Evolutionary conservation across 2,888 invertebrate species (phyloP), one percentile per base, ranked within the genome.

Genomic region (Ypsolopha scabrella): DNA sequence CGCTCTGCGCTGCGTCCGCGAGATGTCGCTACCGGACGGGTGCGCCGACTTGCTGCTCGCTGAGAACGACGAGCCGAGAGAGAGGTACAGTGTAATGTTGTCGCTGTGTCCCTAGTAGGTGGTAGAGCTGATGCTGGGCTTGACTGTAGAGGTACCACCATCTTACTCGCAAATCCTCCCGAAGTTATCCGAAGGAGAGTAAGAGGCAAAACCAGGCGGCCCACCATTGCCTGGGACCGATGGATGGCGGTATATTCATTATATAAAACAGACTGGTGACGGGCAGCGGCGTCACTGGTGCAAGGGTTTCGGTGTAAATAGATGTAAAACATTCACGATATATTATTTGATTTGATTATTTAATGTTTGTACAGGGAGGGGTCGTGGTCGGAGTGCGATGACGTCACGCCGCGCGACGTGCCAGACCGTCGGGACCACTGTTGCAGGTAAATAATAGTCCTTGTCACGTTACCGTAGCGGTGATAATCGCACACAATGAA

Each of bases 21-120:
- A 98, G 83, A 94, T 96, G 80, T 96, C 97, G 66, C 89, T 97
- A 54, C 98, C 98, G 0, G 98, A 98, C 65, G 62, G 77, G 9
- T 83, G 85, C 59, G 80, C 82, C 0, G 81, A 80, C 0, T 61
- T 81, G 52, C 55, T 83, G 54, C 60, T 83, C 43, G 63, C 39
- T 7, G 49, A 49, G n/a, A n/a, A n/a, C 43, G 43, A 43, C 14
- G 51, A 43, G 11, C 41, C 36, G 44, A 35, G 24, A 34, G 45
- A 43, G 39, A 11, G 49, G 39, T 38, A 43, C 13, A 13, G 11
- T 14, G 7, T 43, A 13, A 43, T 43, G 14, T 8, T 10, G 10
- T 10, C 6, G 39, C 6, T 38, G 38, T 24, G 24, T 24, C 24
- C 2, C 24, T 2, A 24, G n/a, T n/a, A n/a, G n/a, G n/a, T n/a